Conservation (phyloP, 2,113 vertebrate genomes). For the Apus apus region DNA sequence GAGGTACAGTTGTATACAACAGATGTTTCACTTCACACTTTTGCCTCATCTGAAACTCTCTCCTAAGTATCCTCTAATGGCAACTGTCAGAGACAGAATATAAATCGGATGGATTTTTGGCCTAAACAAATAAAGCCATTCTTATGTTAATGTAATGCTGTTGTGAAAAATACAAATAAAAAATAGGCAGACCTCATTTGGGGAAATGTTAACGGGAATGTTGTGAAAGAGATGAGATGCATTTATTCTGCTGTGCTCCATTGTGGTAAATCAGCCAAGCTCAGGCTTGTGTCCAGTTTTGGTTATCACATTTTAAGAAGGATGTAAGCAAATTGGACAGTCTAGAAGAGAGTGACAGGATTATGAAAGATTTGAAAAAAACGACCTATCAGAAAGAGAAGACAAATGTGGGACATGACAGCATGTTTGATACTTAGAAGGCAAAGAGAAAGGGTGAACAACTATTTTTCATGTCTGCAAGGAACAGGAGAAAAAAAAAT, state of each 20-base stretch:
- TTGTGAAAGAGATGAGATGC: conserved; percentile 69
- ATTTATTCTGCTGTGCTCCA: conserved; percentile 68
- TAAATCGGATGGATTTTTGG: conserved; percentile 29
- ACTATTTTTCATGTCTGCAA: conserved; percentile 21
- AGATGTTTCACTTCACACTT: background rate
- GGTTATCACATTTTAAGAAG: conserved; percentile 69
- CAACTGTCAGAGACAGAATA: conserved; percentile 5
- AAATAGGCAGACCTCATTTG: conserved; percentile 64
- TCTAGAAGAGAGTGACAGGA: conserved; percentile 69
- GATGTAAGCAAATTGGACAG: conserved; percentile 69
- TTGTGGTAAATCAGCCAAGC: conserved; percentile 59
- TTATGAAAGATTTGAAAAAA: conserved; percentile 63
- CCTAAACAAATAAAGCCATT: conserved; percentile 25
- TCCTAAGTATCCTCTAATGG: conserved; percentile 17
- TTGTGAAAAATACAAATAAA: conserved; percentile 53
- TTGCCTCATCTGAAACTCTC: background rate
- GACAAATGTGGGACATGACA: conserved; percentile 61
- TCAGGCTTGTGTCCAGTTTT: conserved; percentile 65
- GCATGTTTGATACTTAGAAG: conserved; percentile 31
- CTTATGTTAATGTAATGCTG: background rate
- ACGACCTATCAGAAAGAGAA: conserved; percentile 47
- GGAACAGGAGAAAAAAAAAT: background rate
- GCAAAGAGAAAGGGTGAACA: conserved; percentile 30
- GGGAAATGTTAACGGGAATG: conserved; percentile 67
- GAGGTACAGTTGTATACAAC: background rate